Conservation (phyloP, 2,113 vertebrate species). For the Sitta europaea region DNA sequence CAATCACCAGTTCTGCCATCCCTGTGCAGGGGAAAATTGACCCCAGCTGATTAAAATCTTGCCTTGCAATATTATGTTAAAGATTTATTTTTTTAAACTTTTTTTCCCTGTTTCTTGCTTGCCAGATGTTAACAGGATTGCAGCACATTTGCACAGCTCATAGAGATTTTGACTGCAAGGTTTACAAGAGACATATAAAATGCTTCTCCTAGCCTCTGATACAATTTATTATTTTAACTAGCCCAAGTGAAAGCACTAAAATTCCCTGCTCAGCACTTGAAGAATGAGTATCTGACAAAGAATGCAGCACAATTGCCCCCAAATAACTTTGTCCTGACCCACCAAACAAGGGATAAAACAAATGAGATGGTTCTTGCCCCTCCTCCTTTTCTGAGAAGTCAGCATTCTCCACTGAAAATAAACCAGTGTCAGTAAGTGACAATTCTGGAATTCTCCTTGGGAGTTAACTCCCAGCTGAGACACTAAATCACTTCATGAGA, state of each 20-base stretch:
- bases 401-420: constrained; percentile 62
- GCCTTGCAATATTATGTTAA: not conserved
- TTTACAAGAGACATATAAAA: constrained; percentile 40
- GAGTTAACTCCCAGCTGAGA: constrained; percentile 29
- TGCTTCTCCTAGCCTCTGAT: not conserved
- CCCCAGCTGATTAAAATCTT: not conserved
- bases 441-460: constrained; percentile 50
- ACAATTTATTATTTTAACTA: not conserved
- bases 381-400: constrained; percentile 48
- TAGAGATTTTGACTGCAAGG: not conserved
- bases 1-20: not conserved
- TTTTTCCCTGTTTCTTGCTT: not conserved
- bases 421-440: constrained; percentile 19
- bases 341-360: constrained; percentile 30
- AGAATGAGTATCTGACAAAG: constrained; percentile 20
- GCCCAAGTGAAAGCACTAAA: not conserved
- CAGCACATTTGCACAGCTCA: constrained; percentile 46
- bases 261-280: not conserved
- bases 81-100: not conserved
- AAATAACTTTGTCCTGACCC: constrained; percentile 36
- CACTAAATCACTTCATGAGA: constrained; percentile 2
- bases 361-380: constrained; percentile 10
- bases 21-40: not conserved
- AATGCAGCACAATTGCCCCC: constrained; percentile 28
- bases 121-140: constrained; percentile 34